Evolutionary conservation across 2,888 invertebrate genomes (phyloP), one percentile per base, ranked within the genome.

Genomic region (Drosophila percnosoma): DNA sequence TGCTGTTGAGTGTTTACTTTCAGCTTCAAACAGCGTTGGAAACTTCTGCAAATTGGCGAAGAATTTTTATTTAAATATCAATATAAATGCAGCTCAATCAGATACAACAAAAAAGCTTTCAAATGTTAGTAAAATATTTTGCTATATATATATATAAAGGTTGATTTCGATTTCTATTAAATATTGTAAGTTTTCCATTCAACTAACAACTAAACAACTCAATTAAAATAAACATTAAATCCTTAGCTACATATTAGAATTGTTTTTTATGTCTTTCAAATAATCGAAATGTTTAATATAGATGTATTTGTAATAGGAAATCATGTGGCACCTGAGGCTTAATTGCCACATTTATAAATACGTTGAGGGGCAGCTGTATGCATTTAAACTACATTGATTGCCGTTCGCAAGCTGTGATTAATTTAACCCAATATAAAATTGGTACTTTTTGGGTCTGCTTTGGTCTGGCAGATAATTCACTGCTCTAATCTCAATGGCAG

Each of bases 401-500:
- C 36, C 66, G 21, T 27, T 34, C n/a, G 29, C 24, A 48, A 11
- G 64, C 31, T 24, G 21, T 21, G 54, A 40, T 48, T 67, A 36
- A 34, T 42, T 68, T 36, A 13, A 27, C 29, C 13, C 34, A 45
- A 61, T 29, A 31, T 40, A 33, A 42, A 34, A 53, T 27, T 51
- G 52, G 68, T 21, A 29, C 0, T 31, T 1, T 33, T 8, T 29
- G 27, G 18, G 18, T 31, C 34, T n/a, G 5, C 6, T 40, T 40
- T 15, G 45, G 34, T 54, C 18, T 18, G 24, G 48, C 53, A 27
- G 48, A 51, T 57, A 57, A 42, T 68, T 72, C 38, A 57, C 11
- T 24, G 61, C 36, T 58, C 3, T 73, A 55, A 73, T 57, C 57
- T 31, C 36, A 68, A 42, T 49, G 68, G 68, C 52, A 57, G 51